A percentile compares a stretch with the other conserved stretches of the same genome.
Evolutionary conservation across 2,888 invertebrate species (phyloP).

Genomic region (Cyclophora punctaria): DNA sequence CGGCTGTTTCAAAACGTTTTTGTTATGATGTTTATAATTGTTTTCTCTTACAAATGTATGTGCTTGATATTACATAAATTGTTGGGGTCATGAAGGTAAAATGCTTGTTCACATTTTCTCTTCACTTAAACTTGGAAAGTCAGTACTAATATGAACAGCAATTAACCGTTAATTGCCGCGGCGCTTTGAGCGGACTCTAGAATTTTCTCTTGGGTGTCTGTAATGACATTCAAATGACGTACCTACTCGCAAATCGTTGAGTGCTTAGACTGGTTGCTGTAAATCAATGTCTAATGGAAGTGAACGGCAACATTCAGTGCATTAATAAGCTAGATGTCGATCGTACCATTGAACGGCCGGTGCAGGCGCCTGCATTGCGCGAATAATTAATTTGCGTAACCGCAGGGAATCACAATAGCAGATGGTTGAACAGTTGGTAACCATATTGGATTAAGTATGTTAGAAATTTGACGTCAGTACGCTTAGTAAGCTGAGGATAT

Average conservation of each 20-base stretch:
- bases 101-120: slow-evolving; percentile 7
- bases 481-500: slow-evolving; percentile 29
- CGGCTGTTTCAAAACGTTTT: too few relatives aligned
- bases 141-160: slow-evolving; percentile 2
- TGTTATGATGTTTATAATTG: too few relatives aligned
- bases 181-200: slow-evolving; percentile 21
- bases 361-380: slow-evolving; percentile 35
- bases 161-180: slow-evolving; percentile 26
- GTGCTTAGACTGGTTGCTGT: slow-evolving; percentile 27
- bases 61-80: too few relatives aligned
- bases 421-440: slow-evolving; percentile 52
- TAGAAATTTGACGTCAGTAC: slow-evolving; percentile 37
- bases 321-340: slow-evolving; percentile 25
- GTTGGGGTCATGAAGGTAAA: not conserved
- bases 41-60: too few relatives aligned
- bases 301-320: slow-evolving; percentile 23
- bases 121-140: not conserved
- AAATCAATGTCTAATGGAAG: slow-evolving; percentile 26
- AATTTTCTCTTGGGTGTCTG: slow-evolving; percentile 21
- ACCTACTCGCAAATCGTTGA: slow-evolving; percentile 26
- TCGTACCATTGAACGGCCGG: slow-evolving; percentile 20
- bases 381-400: slow-evolving; percentile 52
- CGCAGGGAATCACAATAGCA: slow-evolving; percentile 54
- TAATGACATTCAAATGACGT: slow-evolving; percentile 25
- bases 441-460: slow-evolving; percentile 41